These are phyloP conservation scores for Zaprionus bogoriensis DNA, from an alignment of 2,888 invertebrate genomes.

Conservation along the genomic window DNA sequence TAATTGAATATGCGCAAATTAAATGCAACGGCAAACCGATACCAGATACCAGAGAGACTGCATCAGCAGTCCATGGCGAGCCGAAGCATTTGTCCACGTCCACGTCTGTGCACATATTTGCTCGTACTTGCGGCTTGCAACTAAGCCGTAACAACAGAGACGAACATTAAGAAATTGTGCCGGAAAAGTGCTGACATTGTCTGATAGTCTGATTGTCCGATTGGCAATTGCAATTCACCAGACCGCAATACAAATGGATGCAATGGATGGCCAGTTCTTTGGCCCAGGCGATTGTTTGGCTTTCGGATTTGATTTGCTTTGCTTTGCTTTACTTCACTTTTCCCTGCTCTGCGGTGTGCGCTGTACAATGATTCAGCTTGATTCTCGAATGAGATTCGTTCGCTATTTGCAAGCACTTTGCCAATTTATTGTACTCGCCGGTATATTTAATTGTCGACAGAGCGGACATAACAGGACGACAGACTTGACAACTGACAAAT, in stretches of 20 bases:
- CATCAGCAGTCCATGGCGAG: not conserved
- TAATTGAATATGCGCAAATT: slow-evolving; percentile 1
- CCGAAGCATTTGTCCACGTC: slow-evolving; percentile 4
- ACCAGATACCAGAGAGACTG: not conserved
- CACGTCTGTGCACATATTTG: not conserved
- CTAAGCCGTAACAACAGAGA: slow-evolving; percentile 30
- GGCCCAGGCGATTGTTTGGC: not conserved
- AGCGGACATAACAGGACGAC: slow-evolving; percentile 6
- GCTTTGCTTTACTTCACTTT: slow-evolving; percentile 7
- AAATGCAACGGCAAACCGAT: slow-evolving; percentile 8
- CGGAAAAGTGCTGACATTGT: slow-evolving; percentile 48
- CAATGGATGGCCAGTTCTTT: slow-evolving; percentile 36
- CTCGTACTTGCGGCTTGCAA: not conserved
- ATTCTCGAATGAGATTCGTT: slow-evolving; percentile 30
- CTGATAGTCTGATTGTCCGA: slow-evolving; percentile 59
- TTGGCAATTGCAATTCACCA: slow-evolving; percentile 48
- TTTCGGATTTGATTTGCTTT: slow-evolving; percentile 13
- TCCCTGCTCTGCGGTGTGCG: not conserved
- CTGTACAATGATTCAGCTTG: slow-evolving; percentile 22
- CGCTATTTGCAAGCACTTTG: slow-evolving; percentile 57
- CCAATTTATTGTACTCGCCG: slow-evolving; percentile 56
- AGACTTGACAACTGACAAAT: slow-evolving; percentile 64
- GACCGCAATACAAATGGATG: slow-evolving; percentile 53
- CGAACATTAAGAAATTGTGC: slow-evolving; percentile 37
- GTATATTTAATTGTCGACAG: slow-evolving; percentile 71